These are phyloP conservation scores for Antheraea mylitta DNA, from an alignment of 1,140 invertebrate genomes.

Conservation along the genomic window DNA sequence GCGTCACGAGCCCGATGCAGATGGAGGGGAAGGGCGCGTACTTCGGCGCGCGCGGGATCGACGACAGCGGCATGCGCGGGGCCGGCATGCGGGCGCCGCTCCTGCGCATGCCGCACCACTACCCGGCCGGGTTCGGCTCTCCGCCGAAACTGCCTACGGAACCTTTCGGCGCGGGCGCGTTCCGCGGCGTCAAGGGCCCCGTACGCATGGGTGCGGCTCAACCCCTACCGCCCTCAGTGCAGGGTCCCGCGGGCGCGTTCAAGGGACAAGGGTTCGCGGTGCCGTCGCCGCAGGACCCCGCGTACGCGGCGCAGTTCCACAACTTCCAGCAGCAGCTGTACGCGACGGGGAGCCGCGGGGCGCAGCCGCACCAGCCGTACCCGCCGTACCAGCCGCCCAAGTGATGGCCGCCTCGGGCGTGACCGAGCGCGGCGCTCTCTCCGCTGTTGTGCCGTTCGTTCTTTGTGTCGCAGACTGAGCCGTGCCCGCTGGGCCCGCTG, in stretches of 20 bases:
- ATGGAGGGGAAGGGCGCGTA: conserved; percentile 85
- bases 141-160: conserved; percentile 69
- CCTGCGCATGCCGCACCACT: conserved; percentile 74
- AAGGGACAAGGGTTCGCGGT: conserved; percentile 90
- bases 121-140: conserved; percentile 68
- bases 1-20: conserved; percentile 89
- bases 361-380: conserved; percentile 66
- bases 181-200: conserved; percentile 64
- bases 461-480: conserved; percentile 29
- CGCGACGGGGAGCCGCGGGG: conserved; percentile 89
- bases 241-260: conserved; percentile 84
- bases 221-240: conserved; percentile 89
- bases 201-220: conserved; percentile 76
- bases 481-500: conserved; percentile 5
- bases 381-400: conserved; percentile 69
- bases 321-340: conserved; percentile 97
- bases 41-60: conserved; percentile 81
- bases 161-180: conserved; percentile 54
- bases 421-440: conserved; percentile 6
- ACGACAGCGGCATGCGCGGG: conserved; percentile 78
- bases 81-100: conserved; percentile 64
- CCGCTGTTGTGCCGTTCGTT: conserved; percentile 16
- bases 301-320: conserved; percentile 96
- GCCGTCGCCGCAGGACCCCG: conserved; percentile 91
- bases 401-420: conserved; percentile 41